Evolutionary conservation across 2,113 vertebrate genomes (phyloP).

Genomic region (Dipodomys merriami): DNA sequence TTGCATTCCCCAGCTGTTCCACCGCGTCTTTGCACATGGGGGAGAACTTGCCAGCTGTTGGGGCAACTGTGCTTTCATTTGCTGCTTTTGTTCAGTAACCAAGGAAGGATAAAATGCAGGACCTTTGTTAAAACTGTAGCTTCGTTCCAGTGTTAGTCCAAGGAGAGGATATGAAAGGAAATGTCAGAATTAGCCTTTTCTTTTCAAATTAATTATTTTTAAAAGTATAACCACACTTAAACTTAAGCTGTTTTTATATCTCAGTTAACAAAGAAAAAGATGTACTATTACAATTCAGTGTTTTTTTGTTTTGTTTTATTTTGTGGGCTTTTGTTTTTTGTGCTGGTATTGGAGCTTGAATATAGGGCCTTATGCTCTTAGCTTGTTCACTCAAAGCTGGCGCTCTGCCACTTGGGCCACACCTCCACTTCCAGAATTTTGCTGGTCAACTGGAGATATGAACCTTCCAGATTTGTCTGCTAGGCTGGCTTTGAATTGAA

Average conservation of each 20-base stretch:
- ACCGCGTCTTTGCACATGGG: constrained; percentile 80
- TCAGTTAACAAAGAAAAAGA: constrained; percentile 24
- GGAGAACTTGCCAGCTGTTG: constrained; percentile 86
- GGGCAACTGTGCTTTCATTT: constrained; percentile 82
- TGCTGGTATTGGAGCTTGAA: no score
- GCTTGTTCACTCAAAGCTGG: no score
- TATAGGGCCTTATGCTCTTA: no score
- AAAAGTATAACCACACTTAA: constrained; percentile 14
- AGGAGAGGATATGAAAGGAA: constrained; percentile 34
- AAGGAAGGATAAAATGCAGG: constrained; percentile 63
- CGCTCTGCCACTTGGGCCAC: no score
- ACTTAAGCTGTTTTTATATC: constrained; percentile 32
- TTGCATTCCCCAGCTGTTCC: constrained; percentile 88
- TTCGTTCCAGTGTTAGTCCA: constrained; percentile 34
- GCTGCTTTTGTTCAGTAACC: constrained; percentile 62
- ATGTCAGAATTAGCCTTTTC: constrained; percentile 58
- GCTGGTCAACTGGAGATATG: no score
- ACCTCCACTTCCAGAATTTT: no score
- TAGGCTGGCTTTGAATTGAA: no score
- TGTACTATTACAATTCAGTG: not conserved
- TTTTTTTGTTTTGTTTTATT: not conserved
- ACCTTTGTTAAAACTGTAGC: constrained; percentile 42
- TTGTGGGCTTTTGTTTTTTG: no score
- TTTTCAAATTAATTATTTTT: constrained; percentile 11
- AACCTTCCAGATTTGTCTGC: no score